Conservation (phyloP, 2,113 vertebrate genomes). For the Hassar affinis region DNA sequence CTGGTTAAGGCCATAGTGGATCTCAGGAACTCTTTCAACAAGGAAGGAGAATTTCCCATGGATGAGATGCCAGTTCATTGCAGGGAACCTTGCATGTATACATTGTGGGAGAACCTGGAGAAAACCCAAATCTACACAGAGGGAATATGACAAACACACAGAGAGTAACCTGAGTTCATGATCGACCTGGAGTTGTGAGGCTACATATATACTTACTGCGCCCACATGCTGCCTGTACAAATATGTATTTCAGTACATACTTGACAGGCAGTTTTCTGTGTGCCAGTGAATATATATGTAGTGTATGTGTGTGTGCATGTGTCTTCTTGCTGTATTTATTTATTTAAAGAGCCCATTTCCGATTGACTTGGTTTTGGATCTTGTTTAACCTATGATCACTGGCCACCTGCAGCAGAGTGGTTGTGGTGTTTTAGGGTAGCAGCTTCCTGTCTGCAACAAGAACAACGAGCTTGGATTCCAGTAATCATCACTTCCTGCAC, state of each 20-base stretch:
- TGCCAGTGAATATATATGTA: neutral
- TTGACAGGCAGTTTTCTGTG: neutral
- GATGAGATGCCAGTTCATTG: neutral
- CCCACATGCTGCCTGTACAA: neutral
- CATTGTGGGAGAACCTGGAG: neutral
- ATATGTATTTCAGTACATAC: neutral
- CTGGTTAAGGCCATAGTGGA: neutral
- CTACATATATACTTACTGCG: neutral
- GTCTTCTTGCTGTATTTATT: neutral
- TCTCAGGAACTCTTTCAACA: neutral
- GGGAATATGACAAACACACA: neutral
- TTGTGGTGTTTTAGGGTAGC: slow-evolving; percentile 52
- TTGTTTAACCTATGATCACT: slow-evolving; percentile 35
- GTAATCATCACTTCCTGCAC: slow-evolving; percentile 66
- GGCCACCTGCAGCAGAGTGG: slow-evolving; percentile 29
- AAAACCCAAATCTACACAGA: neutral
- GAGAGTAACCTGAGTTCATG: neutral
- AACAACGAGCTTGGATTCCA: slow-evolving; percentile 57
- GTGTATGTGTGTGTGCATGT: neutral
- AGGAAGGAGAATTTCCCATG: neutral
- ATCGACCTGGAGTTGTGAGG: neutral
- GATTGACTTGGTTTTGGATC: slow-evolving; percentile 2
- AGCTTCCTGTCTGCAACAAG: slow-evolving; percentile 62
- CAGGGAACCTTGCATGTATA: neutral
- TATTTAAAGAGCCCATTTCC: neutral